Evolutionary conservation across 2,113 vertebrate genomes (phyloP).

Genomic region (Tringa solitaria): DNA sequence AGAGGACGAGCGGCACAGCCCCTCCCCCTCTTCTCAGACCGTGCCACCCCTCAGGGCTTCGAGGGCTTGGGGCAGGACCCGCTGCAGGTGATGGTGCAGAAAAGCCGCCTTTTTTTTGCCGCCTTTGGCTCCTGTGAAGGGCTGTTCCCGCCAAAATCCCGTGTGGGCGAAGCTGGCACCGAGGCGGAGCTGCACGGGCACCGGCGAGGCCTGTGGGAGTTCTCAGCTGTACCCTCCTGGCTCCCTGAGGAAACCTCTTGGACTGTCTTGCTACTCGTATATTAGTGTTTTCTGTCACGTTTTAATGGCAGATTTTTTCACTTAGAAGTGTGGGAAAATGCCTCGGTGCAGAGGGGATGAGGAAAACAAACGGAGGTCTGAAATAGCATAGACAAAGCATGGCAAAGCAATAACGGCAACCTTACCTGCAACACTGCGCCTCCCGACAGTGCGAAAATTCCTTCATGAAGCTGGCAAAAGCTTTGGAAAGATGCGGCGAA

Average conservation of each 20-base stretch:
- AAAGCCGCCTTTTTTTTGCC: too few relatives aligned
- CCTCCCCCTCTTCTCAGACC: accelerated
- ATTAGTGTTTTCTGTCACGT: not conserved
- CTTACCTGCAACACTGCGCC: not conserved
- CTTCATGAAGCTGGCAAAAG: not conserved
- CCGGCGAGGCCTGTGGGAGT: accelerated
- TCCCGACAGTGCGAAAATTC: not conserved
- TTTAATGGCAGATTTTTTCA: not conserved
- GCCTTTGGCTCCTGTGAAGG: accelerated
- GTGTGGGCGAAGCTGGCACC: accelerated
- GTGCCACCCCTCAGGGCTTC: not conserved
- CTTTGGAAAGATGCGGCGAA: not conserved
- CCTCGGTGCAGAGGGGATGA: not conserved
- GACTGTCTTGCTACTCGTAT: accelerated
- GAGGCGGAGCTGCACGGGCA: accelerated
- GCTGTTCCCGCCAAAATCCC: accelerated
- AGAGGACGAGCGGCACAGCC: not conserved
- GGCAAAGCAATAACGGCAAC: not conserved
- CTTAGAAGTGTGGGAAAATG: not conserved
- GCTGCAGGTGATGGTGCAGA: accelerated
- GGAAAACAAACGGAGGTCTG: not conserved
- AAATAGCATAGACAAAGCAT: not conserved
- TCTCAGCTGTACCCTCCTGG: accelerated
- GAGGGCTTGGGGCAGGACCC: not conserved
- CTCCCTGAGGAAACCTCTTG: too few relatives aligned